Evolutionary conservation across 2,113 vertebrate genomes (phyloP).

Genomic region (Salvelinus fontinalis): DNA sequence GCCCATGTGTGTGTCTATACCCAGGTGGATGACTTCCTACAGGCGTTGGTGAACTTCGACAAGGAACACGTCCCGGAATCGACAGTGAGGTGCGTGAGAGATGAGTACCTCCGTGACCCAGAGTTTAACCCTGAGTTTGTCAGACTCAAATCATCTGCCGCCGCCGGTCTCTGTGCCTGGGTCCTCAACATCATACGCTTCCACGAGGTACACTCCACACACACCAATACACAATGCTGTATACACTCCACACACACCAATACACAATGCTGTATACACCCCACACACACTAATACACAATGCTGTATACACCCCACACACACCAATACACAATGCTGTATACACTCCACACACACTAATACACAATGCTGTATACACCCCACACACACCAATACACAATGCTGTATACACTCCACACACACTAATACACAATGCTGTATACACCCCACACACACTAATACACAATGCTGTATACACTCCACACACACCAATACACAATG

Average conservation of each 20-base stretch:
- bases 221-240: not conserved
- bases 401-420: too few relatives aligned
- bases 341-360: not conserved
- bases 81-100: conserved; percentile 70
- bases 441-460: too few relatives aligned
- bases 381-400: too few relatives aligned
- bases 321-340: not conserved
- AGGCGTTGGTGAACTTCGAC: conserved; percentile 78
- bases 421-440: too few relatives aligned
- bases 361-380: not conserved
- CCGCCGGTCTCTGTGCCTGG: conserved; percentile 73
- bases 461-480: too few relatives aligned
- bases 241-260: not conserved
- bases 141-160: conserved; percentile 74
- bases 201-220: conserved; percentile 62
- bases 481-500: too few relatives aligned
- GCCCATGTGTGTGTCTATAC: not conserved
- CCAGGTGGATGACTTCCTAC: conserved; percentile 74
- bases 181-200: conserved; percentile 77
- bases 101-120: conserved; percentile 73
- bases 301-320: not conserved
- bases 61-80: conserved; percentile 73
- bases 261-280: not conserved
- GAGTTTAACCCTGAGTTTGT: conserved; percentile 82
- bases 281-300: not conserved